Percentiles rank a stretch among this genome's conserved stretches.
Conservation (phyloP, 2,797 vertebrate genomes). For the Picus viridis region DNA sequence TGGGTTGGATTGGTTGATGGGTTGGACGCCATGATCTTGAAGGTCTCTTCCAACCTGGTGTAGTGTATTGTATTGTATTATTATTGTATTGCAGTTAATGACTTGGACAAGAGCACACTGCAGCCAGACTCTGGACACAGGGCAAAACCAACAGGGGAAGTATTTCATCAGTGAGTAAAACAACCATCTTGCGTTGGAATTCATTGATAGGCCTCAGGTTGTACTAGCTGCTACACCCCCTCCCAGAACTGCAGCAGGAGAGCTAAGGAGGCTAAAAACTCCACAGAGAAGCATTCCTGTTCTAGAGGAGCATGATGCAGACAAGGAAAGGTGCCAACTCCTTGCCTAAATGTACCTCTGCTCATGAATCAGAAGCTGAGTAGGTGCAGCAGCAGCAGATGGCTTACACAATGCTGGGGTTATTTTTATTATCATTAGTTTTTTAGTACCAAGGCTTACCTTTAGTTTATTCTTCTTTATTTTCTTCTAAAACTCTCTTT, state of each 20-base stretch:
- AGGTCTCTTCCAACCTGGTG: no score
- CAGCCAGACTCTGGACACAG: background rate
- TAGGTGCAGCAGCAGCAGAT: background rate
- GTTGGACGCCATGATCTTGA: no score
- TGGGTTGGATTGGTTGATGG: no score
- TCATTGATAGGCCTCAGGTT: background rate
- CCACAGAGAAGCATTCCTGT: background rate
- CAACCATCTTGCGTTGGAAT: background rate
- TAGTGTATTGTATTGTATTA: no score
- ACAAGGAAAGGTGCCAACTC: background rate
- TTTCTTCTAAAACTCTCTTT: background rate
- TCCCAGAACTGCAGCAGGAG: background rate
- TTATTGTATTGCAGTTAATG: conserved; percentile 28
- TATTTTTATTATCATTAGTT: background rate
- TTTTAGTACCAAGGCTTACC: background rate
- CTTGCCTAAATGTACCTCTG: background rate
- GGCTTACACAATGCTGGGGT: background rate
- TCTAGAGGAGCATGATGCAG: background rate
- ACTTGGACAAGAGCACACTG: background rate
- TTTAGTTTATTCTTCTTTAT: background rate
- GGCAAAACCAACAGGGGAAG: background rate
- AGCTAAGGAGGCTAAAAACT: background rate
- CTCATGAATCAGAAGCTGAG: background rate
- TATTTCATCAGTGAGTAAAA: conserved; percentile 4
- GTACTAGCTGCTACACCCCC: background rate